Evolutionary conservation across 2,888 invertebrate genomes (phyloP).

Genomic region (Apamea crenata): DNA sequence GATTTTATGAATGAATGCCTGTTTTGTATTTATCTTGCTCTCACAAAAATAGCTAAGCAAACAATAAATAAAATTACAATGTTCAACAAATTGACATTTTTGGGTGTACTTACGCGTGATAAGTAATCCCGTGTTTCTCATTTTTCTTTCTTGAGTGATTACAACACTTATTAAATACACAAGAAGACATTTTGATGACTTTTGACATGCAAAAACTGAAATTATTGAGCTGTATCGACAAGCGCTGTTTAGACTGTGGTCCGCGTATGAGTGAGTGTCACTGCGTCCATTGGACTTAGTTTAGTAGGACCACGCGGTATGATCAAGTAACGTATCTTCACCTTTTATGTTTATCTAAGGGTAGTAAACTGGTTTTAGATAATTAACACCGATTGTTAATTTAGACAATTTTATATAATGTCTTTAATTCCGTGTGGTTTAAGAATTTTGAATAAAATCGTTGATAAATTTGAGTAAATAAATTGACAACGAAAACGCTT

Average conservation of each 20-base stretch:
- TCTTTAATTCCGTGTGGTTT: background rate
- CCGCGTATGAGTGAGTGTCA: background rate
- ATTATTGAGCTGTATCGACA: background rate
- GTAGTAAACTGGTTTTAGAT: conserved; percentile 11
- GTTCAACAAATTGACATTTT: background rate
- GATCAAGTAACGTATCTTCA: background rate
- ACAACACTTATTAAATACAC: too few relatives aligned
- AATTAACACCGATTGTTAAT: background rate
- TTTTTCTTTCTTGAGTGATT: too few relatives aligned
- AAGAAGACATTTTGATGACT: too few relatives aligned
- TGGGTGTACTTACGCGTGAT: background rate
- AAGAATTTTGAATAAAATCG: background rate
- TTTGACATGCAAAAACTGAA: too few relatives aligned
- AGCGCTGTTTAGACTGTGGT: background rate
- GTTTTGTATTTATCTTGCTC: background rate
- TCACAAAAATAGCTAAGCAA: background rate
- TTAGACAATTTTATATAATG: background rate
- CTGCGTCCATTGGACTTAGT: background rate
- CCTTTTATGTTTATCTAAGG: background rate
- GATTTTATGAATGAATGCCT: too few relatives aligned
- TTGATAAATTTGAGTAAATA: conserved; percentile 4
- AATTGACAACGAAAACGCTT: conserved; percentile 26
- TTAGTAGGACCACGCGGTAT: background rate
- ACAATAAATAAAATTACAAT: background rate
- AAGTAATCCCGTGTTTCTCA: too few relatives aligned